Conservation (phyloP, 2,797 vertebrate genomes). For the Lagorchestes hirsutus region DNA sequence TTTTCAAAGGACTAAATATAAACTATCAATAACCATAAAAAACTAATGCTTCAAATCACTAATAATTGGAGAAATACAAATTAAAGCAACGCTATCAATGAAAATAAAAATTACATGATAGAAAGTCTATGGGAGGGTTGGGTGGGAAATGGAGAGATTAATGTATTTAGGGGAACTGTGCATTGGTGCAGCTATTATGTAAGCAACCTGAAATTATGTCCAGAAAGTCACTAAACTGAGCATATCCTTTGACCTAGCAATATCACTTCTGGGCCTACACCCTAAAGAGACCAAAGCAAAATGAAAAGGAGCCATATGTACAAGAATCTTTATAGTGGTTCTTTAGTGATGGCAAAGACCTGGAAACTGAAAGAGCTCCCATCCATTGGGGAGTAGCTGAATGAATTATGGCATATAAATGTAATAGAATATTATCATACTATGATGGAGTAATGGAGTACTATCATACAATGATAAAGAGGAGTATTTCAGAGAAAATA, state of each 20-base stretch:
- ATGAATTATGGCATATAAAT: neutral
- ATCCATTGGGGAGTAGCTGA: neutral
- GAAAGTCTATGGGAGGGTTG: neutral
- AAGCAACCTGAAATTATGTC: neutral
- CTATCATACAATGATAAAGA: neutral
- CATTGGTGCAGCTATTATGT: neutral
- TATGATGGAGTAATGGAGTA: neutral
- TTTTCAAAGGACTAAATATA: neutral
- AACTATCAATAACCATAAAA: neutral
- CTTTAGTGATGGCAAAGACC: neutral
- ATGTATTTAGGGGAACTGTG: neutral
- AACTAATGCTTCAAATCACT: neutral
- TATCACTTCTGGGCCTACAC: neutral
- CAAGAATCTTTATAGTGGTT: neutral
- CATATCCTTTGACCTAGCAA: neutral
- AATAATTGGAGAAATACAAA: neutral
- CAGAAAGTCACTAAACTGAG: neutral
- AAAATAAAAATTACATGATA: neutral
- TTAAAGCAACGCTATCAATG: neutral
- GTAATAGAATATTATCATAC: neutral
- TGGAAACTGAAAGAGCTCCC: neutral
- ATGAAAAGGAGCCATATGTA: neutral
- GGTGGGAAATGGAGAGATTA: neutral
- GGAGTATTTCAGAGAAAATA: neutral
- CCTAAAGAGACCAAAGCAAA: neutral